Conservation (phyloP, 2,797 vertebrate genomes). For the Peromyscus aztecus region DNA sequence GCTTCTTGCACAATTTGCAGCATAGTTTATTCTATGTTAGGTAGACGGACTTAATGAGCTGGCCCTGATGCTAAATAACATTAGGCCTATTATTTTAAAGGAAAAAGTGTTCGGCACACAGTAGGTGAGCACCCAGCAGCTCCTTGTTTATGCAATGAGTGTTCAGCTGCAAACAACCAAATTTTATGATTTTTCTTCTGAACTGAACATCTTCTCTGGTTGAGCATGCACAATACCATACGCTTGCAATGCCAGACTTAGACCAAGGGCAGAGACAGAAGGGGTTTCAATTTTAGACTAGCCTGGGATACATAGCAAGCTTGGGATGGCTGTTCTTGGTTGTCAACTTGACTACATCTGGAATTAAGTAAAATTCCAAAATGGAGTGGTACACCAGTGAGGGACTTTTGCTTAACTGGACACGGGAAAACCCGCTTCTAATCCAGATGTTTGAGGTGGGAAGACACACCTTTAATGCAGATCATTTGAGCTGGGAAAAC, state of each 20-base stretch:
- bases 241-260: neutral
- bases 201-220: neutral
- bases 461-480: neutral
- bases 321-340: neutral
- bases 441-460: neutral
- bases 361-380: neutral
- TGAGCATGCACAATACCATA: neutral
- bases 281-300: neutral
- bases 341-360: neutral
- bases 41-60: neutral
- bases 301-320: neutral
- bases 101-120: neutral
- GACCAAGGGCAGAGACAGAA: neutral
- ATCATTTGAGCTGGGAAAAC: too few relatives aligned
- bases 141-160: neutral
- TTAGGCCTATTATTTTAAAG: neutral
- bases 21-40: neutral
- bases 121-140: neutral
- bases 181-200: neutral
- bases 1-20: neutral
- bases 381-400: neutral
- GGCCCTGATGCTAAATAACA: neutral
- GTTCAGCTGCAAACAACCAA: neutral
- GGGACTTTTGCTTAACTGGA: neutral
- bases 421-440: neutral